Conservation (phyloP, 2,888 invertebrate species). For the Plusia festucae region DNA sequence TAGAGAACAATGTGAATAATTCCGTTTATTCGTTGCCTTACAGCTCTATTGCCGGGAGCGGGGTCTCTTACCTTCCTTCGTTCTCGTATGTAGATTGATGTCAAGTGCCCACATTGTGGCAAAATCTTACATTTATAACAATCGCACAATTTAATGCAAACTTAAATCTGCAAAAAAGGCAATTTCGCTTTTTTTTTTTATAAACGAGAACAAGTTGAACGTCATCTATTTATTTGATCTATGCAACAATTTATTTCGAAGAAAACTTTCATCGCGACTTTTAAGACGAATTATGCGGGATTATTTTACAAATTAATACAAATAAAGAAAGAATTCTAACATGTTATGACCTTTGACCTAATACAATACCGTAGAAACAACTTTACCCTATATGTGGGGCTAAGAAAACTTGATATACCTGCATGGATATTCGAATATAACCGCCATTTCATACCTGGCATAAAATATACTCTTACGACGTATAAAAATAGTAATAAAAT, state of each 20-base stretch:
- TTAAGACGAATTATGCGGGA: neutral
- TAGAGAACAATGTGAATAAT: conserved; percentile 49
- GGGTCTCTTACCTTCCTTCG: conserved; percentile 37
- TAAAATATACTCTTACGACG: conserved; percentile 3
- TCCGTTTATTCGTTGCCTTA: conserved; percentile 38
- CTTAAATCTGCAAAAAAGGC: neutral
- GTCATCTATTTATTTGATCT: neutral
- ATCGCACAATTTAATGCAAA: neutral
- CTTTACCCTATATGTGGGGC: neutral
- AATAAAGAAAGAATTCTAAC: too few relatives aligned
- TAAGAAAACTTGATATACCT: neutral
- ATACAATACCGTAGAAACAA: too few relatives aligned
- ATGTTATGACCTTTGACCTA: too few relatives aligned
- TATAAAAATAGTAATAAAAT: conserved; percentile 36
- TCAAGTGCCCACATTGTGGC: conserved; percentile 3
- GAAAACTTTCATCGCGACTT: neutral
- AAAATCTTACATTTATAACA: neutral
- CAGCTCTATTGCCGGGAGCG: conserved; percentile 36
- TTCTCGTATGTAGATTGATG: conserved; percentile 17
- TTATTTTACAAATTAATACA: too few relatives aligned
- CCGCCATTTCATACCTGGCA: conserved; percentile 1
- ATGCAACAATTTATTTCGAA: neutral
- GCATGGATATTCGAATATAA: neutral
- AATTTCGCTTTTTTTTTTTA: neutral
- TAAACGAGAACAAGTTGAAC: neutral